Percentiles rank a stretch among this genome's conserved stretches.
Conservation (phyloP, 1,140 invertebrate genomes). For the Euwallacea fornicatus region DNA sequence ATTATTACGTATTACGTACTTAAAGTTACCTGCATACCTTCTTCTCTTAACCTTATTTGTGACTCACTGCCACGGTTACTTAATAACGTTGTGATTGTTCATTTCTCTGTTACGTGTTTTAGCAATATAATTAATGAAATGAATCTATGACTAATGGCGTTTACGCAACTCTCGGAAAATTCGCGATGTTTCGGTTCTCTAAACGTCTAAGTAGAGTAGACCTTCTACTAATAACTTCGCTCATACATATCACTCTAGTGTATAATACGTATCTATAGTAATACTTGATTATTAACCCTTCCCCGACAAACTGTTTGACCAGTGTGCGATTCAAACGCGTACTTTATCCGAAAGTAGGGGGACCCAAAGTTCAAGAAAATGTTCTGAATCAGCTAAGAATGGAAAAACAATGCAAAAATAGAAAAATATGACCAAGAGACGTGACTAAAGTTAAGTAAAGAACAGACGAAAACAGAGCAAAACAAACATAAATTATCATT, state of each 20-base stretch:
- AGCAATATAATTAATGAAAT: conserved; percentile 26
- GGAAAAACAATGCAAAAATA: no score
- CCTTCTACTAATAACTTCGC: conserved; percentile 42
- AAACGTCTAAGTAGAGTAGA: conserved; percentile 26
- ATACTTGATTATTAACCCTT: no score
- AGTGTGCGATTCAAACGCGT: no score
- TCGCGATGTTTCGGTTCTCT: background rate
- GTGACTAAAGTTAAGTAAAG: no score
- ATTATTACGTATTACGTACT: conserved; percentile 1
- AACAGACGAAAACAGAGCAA: no score
- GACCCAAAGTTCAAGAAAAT: no score
- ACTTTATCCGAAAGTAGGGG: no score
- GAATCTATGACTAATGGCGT: background rate
- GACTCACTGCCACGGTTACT: conserved; percentile 45
- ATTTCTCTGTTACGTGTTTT: conserved; percentile 23
- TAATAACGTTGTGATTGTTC: conserved; percentile 20
- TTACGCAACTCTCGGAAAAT: background rate
- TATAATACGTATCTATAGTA: conserved; percentile 33
- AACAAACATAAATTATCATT: no score
- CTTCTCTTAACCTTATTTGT: conserved; percentile 16
- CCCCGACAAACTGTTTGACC: no score
- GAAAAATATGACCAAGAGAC: no score
- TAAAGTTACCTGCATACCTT: conserved; percentile 1
- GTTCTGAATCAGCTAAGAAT: no score
- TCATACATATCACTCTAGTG: conserved; percentile 49